Conservation (phyloP, 2,888 invertebrate species). For the Torymus texanus region DNA sequence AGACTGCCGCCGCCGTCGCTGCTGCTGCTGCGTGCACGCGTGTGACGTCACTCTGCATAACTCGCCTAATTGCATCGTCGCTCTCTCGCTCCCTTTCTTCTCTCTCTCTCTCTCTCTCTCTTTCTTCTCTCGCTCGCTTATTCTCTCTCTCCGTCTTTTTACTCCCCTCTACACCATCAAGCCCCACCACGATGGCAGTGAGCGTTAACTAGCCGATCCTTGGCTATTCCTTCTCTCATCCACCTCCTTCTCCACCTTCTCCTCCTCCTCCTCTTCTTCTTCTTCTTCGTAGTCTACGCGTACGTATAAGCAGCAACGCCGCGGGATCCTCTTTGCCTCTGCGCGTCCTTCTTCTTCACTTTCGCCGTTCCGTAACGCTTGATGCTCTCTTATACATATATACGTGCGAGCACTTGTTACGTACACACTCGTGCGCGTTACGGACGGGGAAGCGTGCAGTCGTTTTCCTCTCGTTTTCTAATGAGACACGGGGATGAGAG, state of each 20-base stretch:
- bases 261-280: conserved; percentile 33
- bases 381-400: too few relatives aligned
- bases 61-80: conserved; percentile 75
- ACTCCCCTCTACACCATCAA: conserved; percentile 44
- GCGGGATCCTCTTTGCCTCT: background rate
- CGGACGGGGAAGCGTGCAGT: conserved; percentile 27
- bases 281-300: background rate
- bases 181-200: background rate
- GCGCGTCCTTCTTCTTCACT: conserved; percentile 40
- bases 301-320: too few relatives aligned
- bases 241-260: conserved; percentile 39
- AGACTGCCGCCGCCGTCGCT: too few relatives aligned
- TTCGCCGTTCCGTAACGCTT: conserved; percentile 47
- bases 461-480: background rate
- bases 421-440: conserved; percentile 31
- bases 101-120: conserved; percentile 42
- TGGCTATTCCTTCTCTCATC: conserved; percentile 17
- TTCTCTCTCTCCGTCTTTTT: conserved; percentile 15
- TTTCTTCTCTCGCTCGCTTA: background rate
- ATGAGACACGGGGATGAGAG: background rate
- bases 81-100: conserved; percentile 60
- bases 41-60: conserved; percentile 75
- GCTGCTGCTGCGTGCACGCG: background rate
- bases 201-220: conserved; percentile 49
- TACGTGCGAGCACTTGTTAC: conserved; percentile 47